Conservation (phyloP, 2,888 invertebrate species). For the Cactoblastis cactorum region DNA sequence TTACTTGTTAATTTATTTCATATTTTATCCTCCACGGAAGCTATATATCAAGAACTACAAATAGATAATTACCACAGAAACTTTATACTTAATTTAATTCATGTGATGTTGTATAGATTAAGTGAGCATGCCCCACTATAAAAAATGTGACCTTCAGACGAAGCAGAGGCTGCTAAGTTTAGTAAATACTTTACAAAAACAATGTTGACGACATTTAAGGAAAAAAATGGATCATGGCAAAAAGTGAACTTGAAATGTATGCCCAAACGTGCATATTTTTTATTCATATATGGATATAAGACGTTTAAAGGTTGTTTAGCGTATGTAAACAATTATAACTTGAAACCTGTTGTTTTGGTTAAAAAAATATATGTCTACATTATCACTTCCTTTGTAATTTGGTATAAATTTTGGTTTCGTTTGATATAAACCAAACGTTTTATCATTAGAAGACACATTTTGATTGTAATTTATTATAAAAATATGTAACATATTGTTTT, state of each 20-base stretch:
- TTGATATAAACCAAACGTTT: too few species aligned
- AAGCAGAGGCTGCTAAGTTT: slow-evolving; percentile 18
- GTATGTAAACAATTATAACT: too few species aligned
- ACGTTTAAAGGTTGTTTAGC: too few species aligned
- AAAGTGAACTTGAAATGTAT: slow-evolving; percentile 14
- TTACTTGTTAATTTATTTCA: neutral
- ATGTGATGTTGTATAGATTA: neutral
- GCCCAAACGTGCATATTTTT: neutral
- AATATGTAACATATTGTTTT: too few species aligned
- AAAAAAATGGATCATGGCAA: slow-evolving; percentile 22
- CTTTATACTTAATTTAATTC: neutral
- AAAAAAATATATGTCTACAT: too few species aligned
- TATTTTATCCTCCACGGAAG: neutral
- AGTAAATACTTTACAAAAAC: slow-evolving; percentile 27
- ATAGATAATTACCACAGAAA: too few species aligned
- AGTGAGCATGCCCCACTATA: neutral
- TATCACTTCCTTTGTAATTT: too few species aligned
- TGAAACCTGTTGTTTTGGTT: too few species aligned
- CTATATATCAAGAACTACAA: neutral
- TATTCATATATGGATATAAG: too few species aligned
- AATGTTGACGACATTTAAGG: slow-evolving; percentile 35
- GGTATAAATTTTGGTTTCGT: too few species aligned
- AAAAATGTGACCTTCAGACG: slow-evolving; percentile 19
- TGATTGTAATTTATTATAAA: too few species aligned
- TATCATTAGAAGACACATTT: too few species aligned